Evolutionary conservation across 2,113 vertebrate genomes (phyloP).

Genomic region (human (Homo sapiens)): DNA sequence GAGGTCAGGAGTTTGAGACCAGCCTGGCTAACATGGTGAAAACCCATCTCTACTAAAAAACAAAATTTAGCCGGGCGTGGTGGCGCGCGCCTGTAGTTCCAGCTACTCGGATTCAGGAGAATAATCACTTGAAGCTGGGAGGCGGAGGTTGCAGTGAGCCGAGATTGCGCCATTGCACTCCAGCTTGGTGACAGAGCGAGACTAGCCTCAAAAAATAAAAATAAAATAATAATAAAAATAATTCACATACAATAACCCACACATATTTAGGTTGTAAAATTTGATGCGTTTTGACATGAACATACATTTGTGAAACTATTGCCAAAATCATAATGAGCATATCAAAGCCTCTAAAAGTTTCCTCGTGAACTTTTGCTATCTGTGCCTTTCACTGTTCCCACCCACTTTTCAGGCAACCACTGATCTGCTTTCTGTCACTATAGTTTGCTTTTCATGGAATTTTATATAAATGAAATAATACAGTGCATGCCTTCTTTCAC

Average conservation of each 20-base stretch:
- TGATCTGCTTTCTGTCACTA: background rate
- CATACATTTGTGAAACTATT: background rate
- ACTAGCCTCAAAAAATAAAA: background rate
- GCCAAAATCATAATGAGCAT: background rate
- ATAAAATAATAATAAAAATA: background rate
- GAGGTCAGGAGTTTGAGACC: too few relatives aligned
- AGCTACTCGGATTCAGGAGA: background rate
- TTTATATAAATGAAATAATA: background rate
- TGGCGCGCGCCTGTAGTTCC: too few relatives aligned
- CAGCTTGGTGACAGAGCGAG: background rate
- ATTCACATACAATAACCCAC: background rate
- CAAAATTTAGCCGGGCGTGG: too few relatives aligned
- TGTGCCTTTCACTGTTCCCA: background rate
- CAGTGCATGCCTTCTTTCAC: background rate
- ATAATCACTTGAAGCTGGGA: background rate
- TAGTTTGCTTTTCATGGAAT: background rate
- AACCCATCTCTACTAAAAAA: too few relatives aligned
- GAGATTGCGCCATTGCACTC: background rate
- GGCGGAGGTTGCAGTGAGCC: background rate
- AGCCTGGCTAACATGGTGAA: too few relatives aligned
- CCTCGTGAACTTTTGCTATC: background rate
- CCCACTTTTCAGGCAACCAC: background rate
- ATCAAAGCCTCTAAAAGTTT: background rate
- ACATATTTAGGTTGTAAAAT: background rate
- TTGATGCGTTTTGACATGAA: background rate